Percentiles rank a stretch among this genome's conserved stretches.
phyloP scores from a whole-genome alignment of 1,140 invertebrate species.

The Calosoma granatense region DNA sequence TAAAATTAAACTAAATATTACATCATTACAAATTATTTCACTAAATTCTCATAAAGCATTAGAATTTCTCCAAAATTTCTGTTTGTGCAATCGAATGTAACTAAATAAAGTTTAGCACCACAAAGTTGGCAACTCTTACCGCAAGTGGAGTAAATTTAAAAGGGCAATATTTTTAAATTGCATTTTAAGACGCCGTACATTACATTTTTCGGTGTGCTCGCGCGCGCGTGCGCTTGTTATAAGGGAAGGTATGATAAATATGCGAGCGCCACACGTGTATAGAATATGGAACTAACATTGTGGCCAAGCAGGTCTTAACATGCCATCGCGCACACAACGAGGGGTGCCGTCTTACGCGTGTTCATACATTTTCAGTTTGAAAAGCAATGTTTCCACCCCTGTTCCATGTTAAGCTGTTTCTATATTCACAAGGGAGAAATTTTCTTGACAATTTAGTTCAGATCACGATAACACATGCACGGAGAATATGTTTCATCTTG shows the following conservation, averaged over 20 bases:
- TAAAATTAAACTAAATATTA: no score
- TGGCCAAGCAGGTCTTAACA: background rate
- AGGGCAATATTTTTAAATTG: slow-evolving; percentile 2
- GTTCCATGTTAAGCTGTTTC: slow-evolving; percentile 28
- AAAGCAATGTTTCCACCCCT: slow-evolving; percentile 27
- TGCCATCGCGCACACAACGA: background rate
- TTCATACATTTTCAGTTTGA: slow-evolving; percentile 8
- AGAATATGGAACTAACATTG: background rate
- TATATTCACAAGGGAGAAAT: slow-evolving; percentile 33
- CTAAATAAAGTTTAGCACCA: no score
- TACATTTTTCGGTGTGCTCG: background rate
- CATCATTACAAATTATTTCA: no score
- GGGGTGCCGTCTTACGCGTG: background rate
- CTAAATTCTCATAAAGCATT: no score
- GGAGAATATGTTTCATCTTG: background rate
- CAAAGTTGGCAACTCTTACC: no score
- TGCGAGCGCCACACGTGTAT: background rate
- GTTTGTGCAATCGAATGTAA: no score
- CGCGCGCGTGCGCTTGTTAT: background rate
- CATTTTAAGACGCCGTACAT: background rate
- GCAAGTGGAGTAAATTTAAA: background rate
- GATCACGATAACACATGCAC: background rate
- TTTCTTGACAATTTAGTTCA: slow-evolving; percentile 21
- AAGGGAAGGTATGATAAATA: background rate
- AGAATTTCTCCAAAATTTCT: no score